Conservation (phyloP, 2,113 vertebrate genomes). For the Eulacestoma nigropectus region DNA sequence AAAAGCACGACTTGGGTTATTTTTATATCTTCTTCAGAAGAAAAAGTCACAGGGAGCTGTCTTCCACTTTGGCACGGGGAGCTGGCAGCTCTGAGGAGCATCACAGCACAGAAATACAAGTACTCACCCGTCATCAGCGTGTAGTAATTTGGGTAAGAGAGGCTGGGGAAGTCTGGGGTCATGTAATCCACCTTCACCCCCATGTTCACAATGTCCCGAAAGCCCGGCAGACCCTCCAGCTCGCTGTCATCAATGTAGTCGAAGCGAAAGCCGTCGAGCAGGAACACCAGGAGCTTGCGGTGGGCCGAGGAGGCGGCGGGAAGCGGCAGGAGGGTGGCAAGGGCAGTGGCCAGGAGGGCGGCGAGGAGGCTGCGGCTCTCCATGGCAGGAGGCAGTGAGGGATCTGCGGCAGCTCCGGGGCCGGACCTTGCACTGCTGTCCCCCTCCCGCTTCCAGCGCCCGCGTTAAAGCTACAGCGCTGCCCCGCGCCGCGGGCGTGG, state of each 20-base stretch:
- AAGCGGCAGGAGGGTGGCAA: neutral
- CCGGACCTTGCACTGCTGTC: conserved; percentile 25
- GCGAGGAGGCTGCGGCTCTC: neutral
- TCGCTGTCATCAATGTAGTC: conserved; percentile 85
- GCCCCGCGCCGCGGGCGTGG: neutral
- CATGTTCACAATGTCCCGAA: conserved; percentile 76
- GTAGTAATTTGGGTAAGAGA: conserved; percentile 96
- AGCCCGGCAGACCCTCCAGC: conserved; percentile 79
- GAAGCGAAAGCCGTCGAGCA: conserved; percentile 90
- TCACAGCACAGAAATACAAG: neutral
- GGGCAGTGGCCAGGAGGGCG: conserved; percentile 23
- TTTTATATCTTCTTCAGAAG: neutral
- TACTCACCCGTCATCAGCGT: conserved; percentile 91
- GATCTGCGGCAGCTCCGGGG: conserved; percentile 9
- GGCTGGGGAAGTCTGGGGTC: conserved; percentile 91
- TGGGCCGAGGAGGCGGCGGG: neutral
- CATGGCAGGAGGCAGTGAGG: conserved; percentile 28
- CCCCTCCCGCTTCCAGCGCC: conserved; percentile 19
- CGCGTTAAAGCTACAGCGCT: conserved; percentile 71
- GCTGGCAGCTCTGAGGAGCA: neutral
- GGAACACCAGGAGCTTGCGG: conserved; percentile 82
- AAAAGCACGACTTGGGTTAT: neutral
- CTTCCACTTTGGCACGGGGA: neutral
- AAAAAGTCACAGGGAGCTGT: neutral
- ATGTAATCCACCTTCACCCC: conserved; percentile 93